Evolutionary conservation across 1,140 invertebrate species (phyloP), one percentile per base, ranked within the genome.

Genomic region (Drosophila sproati): DNA sequence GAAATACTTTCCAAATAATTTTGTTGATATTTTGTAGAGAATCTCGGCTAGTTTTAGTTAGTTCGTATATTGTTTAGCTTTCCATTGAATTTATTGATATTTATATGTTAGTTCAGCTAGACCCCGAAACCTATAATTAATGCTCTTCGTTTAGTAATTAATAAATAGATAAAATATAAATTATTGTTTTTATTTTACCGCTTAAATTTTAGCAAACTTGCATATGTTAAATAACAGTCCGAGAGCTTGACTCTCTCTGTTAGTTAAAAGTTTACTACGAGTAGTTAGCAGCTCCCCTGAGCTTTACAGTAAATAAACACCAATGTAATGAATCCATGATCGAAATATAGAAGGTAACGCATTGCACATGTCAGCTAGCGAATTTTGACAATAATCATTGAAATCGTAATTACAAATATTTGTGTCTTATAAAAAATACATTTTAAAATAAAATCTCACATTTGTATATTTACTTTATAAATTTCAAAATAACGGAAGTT

Each of bases 71-170:
- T 48, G 45, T 34, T 52, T n/a, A 5, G n/a, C 0, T 37, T 41
- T 56, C 28, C 28, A 51, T 37, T 43, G 34, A 52, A 67, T 34
- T 62, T 31, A 20, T 56, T 73, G 50, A 81, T 61, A 74, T 74
- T 73, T 3, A 48, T 60, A 57, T 45, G 59, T 60, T 70, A 69
- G 61, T 54, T 12, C 37, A 60, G 35, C 43, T 71, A 48, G 31
- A 32, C 28, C 31, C 56, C 34, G 4, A 32, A 43, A 28, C 3
- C 20, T 52, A 12, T 62, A 47, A 35, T 10, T 63, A 47, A 6
- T 7, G 6, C 10, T 3, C 8, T 56, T 67, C 35, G 32, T 35
- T n/a, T 29, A 45, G n/a, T 10, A 39, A 45, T 69, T 37, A 48
- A 31, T 67, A 50, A 57, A 57, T 32, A 45, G 5, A 2, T 51